Conservation (phyloP, 2,113 vertebrate genomes). For the Gallinago undulata region DNA sequence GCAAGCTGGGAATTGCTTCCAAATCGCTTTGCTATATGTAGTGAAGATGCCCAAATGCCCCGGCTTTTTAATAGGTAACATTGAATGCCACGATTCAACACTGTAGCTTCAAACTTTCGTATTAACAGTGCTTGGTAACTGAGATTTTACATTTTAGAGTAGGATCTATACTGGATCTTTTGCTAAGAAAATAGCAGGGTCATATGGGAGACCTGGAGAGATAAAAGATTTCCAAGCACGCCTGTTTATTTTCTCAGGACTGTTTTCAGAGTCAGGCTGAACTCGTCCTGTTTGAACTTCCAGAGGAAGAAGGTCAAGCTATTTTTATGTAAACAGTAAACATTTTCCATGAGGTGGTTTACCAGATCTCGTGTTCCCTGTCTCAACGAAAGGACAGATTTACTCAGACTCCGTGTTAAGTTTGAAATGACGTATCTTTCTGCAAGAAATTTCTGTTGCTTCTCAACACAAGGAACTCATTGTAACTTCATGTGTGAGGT, state of each 20-base stretch:
- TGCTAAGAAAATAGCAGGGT: background rate
- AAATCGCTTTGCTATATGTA: background rate
- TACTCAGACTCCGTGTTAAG: background rate
- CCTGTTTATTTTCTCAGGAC: background rate
- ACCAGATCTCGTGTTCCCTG: background rate
- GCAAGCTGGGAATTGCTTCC: background rate
- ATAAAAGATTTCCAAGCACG: background rate
- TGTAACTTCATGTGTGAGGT: background rate
- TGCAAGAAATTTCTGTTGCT: background rate
- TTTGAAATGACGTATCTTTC: background rate
- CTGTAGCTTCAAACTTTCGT: background rate
- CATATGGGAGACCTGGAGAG: background rate
- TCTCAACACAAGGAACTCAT: background rate
- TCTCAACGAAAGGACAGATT: background rate
- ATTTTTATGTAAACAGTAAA: constrained; percentile 20
- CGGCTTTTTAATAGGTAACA: background rate
- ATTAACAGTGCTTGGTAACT: background rate
- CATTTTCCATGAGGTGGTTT: background rate
- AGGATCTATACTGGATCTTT: background rate
- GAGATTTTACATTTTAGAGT: background rate
- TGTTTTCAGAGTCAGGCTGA: background rate
- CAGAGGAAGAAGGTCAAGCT: background rate
- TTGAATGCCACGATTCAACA: background rate
- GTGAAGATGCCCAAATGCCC: background rate
- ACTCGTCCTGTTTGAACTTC: background rate